Evolutionary conservation across 2,888 invertebrate species (phyloP), one percentile per base, ranked within the genome.

Genomic region (Apantesis nais): DNA sequence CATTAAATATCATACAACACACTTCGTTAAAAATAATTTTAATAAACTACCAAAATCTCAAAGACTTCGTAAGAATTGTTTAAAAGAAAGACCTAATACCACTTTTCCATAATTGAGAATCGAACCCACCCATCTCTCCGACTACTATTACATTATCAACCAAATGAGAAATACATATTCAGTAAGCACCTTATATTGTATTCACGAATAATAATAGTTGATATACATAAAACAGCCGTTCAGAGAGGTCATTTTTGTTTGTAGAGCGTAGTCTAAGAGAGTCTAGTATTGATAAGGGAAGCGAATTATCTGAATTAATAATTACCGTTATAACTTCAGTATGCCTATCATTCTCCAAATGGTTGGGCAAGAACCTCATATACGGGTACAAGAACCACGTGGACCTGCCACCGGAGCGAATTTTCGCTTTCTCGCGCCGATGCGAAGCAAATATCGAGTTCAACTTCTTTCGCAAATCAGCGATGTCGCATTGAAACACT

Each of bases 401-500:
- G 0, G 92, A 90, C 9, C 80, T 81, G 9, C 87, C 88, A 0
- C 93, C 93, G 11, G 81, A 74, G 2, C 90, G 86, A 31, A 93
- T 88, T 76, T 90, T 92, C 63, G 82, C 80, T 77, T 92, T 92
- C 82, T 94, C 94, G 8, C 94, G 86, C 7, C 94, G 83, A 61
- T 93, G 90, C 60, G 94, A 95, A 4, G 94, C 95, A 76, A 94
- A 88, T 58, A 95, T 81, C 0, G 94, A 94, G 77, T 93, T 93
- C 69, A 95, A 74, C 74, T 95, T 95, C 87, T 91, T 93, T 44
- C 90, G 81, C 71, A 95, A 73, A 71, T 93, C 92, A 0, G 86
- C 82, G 12, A 93, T 88, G 63, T 93, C 92, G 70, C 92, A 92
- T 11, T 90, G 86, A 76, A 93, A 92, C 12, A 83, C 69, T 19